Evolutionary conservation across 2,888 invertebrate genomes (phyloP), one percentile per base, ranked within the genome.

Genomic region (Tyria jacobaeae): DNA sequence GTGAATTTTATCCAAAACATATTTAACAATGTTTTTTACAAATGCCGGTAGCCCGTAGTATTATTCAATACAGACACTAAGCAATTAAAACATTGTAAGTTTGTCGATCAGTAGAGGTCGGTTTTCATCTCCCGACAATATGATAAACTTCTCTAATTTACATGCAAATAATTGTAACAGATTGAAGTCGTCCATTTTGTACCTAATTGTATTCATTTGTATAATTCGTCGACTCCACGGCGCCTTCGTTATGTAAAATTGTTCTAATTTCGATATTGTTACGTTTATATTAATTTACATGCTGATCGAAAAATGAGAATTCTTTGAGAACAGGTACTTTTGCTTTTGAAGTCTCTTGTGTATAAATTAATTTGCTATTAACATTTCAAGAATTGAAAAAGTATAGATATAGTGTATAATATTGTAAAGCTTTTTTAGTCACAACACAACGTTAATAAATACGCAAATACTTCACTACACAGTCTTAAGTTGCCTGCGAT

Each of bases 121-220:
- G 71, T 70, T 79, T 78, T 82, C 78, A 78, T 73, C 71, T 73
- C 72, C 67, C 78, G 79, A 79, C 76, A 80, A 80, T 82, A 75
- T 78, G 79, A 75, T 66, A 71, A 85, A 86, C 80, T 83, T 82
- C 78, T 79, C 81, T 85, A 84, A 90, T 90, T 89, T 90, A 84
- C 89, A 91, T 90, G 85, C 86, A 90, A 90, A 90, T 90, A 90
- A 89, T 88, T 86, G 87, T 86, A 89, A 85, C 89, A 89, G 88
- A 89, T 89, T 89, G 89, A 83, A 39, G 81, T 80, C 73, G 78
- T 74, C 77, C 81, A 78, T 83, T 84, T 80, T 73, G 73, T 76
- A 81, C 77, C 77, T 84, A 85, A 87, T 86, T 84, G 85, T 85
- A 84, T 85, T 88, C 84, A 88, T 89, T 89, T 88, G 87, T 87